Evolutionary conservation across 2,888 invertebrate species (phyloP).

Genomic region (Cactoblastis cactorum): DNA sequence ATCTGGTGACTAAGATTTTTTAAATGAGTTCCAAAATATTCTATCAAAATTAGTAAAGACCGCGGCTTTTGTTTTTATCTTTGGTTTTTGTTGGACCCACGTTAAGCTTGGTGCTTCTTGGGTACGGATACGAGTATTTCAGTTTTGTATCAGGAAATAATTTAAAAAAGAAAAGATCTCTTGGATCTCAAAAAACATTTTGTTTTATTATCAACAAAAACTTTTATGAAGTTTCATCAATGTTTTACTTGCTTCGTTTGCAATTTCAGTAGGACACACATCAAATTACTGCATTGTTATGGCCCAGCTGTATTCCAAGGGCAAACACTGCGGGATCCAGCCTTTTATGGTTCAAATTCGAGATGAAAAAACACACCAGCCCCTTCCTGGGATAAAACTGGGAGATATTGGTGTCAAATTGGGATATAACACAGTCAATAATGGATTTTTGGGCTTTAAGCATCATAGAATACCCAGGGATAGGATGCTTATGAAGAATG

Average conservation of each 20-base stretch:
- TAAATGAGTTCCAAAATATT: no score
- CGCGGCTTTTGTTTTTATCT: no score
- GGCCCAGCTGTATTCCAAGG: conserved; percentile 92
- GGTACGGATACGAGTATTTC: no score
- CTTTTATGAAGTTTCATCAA: neutral
- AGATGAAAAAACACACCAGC: conserved; percentile 92
- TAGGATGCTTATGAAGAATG: conserved; percentile 96
- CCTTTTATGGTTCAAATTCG: conserved; percentile 95
- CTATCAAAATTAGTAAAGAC: no score
- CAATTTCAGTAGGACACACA: conserved; percentile 91
- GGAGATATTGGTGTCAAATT: conserved; percentile 97
- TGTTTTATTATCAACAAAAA: no score
- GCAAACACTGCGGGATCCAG: conserved; percentile 91
- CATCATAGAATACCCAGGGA: conserved; percentile 91
- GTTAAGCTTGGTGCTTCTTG: no score
- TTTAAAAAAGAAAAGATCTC: no score
- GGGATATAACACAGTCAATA: conserved; percentile 93
- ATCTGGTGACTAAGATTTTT: no score
- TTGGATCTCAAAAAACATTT: no score
- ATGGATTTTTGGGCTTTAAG: conserved; percentile 94
- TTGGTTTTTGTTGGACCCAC: no score
- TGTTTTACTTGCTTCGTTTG: no score
- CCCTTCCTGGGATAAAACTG: conserved; percentile 90
- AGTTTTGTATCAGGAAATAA: no score
- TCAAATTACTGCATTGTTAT: conserved; percentile 94